phyloP scores from a whole-genome alignment of 1,140 invertebrate genomes.

The Mesaphorura yosii region DNA sequence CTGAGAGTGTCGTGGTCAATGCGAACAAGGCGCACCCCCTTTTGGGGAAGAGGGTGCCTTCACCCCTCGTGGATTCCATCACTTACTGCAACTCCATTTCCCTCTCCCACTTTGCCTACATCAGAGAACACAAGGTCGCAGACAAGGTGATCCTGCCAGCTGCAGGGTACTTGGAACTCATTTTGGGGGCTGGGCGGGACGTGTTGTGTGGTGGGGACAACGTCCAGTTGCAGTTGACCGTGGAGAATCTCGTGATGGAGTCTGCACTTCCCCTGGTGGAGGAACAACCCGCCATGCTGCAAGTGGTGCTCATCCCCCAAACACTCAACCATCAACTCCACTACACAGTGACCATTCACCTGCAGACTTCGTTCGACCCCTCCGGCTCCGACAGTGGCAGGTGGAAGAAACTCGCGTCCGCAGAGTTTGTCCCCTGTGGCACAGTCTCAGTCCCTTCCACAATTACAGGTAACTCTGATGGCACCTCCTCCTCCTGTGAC shows the following conservation, averaged over 20 bases:
- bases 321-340: background rate
- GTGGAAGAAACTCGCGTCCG: slow-evolving; percentile 11
- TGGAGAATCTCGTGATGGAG: slow-evolving; percentile 17
- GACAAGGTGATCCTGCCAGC: slow-evolving; percentile 12
- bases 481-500: too few relatives aligned
- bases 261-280: slow-evolving; percentile 13
- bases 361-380: too few relatives aligned
- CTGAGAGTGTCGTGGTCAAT: background rate
- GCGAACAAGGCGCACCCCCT: slow-evolving; percentile 12
- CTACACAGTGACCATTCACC: slow-evolving; percentile 3
- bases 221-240: background rate
- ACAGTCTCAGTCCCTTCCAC: background rate
- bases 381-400: background rate
- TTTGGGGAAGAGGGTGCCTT: slow-evolving; percentile 9
- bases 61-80: background rate
- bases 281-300: background rate
- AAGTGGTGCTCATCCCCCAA: background rate
- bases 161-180: slow-evolving; percentile 16
- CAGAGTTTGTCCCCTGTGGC: slow-evolving; percentile 1
- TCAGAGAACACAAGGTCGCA: slow-evolving; percentile 18
- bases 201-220: background rate
- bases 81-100: slow-evolving; percentile 8
- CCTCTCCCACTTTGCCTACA: slow-evolving; percentile 10
- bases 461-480: too few relatives aligned
- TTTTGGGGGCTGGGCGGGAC: slow-evolving; percentile 10